phyloP scores from a whole-genome alignment of 2,113 vertebrate species.

The Silurus meridionalis region DNA sequence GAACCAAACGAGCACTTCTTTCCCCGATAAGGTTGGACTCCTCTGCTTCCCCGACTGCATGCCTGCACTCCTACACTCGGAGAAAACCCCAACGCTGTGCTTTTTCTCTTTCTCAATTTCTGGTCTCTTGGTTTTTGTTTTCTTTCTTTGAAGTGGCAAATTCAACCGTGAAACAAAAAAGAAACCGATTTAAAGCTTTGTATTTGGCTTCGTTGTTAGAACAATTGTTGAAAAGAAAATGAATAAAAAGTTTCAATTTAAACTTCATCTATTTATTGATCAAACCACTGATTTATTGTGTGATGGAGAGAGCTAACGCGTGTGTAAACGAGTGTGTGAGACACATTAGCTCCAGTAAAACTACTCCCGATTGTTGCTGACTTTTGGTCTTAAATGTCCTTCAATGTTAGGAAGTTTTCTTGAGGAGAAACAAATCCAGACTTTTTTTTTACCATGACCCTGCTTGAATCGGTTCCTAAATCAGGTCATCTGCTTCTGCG shows the following conservation, averaged over 20 bases:
- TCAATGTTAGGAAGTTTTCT: not conserved
- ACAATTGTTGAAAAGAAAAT: conserved; percentile 71
- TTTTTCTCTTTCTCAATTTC: conserved; percentile 52
- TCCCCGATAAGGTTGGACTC: conserved; percentile 58
- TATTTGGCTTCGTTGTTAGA: conserved; percentile 75
- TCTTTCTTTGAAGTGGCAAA: conserved; percentile 59
- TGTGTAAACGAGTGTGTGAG: too few relatives aligned
- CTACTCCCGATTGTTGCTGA: too few relatives aligned
- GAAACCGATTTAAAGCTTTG: conserved; percentile 55
- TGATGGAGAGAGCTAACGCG: too few relatives aligned
- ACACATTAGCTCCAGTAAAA: too few relatives aligned
- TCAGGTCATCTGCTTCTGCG: not conserved
- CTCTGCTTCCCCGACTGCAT: conserved; percentile 67
- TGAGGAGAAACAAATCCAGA: too few relatives aligned
- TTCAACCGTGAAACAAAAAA: conserved; percentile 57
- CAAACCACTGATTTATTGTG: not conserved
- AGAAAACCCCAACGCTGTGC: not conserved
- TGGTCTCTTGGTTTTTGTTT: conserved; percentile 42
- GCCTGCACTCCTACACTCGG: conserved; percentile 58
- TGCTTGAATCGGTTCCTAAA: not conserved
- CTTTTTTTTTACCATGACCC: too few relatives aligned
- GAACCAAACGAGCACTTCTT: conserved; percentile 38
- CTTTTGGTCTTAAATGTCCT: not conserved
- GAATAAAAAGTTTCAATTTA: conserved; percentile 56
- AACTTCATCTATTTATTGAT: not conserved